Evolutionary conservation across 2,113 vertebrate species (phyloP).

Genomic region (Cacatua alba): DNA sequence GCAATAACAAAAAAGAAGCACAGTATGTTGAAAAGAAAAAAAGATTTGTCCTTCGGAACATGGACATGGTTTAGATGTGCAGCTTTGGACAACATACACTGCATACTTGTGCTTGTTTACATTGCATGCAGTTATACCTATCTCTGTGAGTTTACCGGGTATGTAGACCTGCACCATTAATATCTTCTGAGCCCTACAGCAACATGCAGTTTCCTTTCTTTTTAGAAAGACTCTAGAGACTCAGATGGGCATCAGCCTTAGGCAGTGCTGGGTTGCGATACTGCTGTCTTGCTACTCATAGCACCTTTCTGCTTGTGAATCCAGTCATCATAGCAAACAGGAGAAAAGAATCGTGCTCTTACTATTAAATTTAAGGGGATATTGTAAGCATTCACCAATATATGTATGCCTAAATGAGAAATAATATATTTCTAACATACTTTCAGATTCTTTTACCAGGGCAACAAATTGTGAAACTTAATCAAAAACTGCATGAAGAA

Average conservation of each 20-base stretch:
- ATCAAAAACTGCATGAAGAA: neutral
- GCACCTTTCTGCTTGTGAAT: neutral
- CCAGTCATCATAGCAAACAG: neutral
- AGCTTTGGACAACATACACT: neutral
- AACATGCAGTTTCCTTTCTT: neutral
- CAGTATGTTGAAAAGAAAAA: neutral
- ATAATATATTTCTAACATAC: neutral
- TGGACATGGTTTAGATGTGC: neutral
- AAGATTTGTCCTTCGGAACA: neutral
- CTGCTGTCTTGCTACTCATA: neutral
- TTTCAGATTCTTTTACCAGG: neutral
- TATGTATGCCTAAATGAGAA: neutral
- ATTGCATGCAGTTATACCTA: neutral
- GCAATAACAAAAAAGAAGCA: neutral
- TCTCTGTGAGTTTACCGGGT: neutral
- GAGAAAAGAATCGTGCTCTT: neutral
- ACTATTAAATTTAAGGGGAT: neutral
- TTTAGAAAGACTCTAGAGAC: neutral
- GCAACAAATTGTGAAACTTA: neutral
- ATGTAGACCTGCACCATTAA: neutral
- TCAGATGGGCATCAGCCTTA: neutral
- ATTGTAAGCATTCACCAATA: neutral
- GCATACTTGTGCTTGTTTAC: neutral
- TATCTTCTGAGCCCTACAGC: neutral
- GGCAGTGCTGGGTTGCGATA: accelerated